These are phyloP conservation scores for Mustela nigripes DNA, from an alignment of 2,113 vertebrate species.

Conservation along the genomic window DNA sequence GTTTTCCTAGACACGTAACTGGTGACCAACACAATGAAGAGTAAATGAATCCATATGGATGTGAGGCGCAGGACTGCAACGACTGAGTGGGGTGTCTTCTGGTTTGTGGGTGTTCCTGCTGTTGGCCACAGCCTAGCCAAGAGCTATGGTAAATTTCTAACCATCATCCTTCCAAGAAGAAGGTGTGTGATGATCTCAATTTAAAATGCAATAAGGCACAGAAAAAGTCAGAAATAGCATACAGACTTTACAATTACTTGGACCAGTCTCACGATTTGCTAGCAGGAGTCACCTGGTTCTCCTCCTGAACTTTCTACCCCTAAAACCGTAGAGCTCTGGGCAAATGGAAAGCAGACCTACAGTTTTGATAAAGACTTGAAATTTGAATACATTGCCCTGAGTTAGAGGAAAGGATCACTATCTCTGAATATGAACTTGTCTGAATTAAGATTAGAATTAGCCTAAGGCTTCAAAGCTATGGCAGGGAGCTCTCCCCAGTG, in stretches of 20 bases:
- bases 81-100: not conserved
- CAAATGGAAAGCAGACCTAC: not conserved
- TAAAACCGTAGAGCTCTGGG: not conserved
- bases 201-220: not conserved
- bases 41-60: not conserved
- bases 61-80: not conserved
- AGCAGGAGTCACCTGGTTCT: not conserved
- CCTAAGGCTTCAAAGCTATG: not conserved
- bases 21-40: not conserved
- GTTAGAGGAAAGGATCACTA: not conserved
- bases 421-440: not conserved
- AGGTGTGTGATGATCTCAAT: not conserved
- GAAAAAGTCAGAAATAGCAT: not conserved
- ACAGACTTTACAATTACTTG: not conserved
- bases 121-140: not conserved
- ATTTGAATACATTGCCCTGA: not conserved
- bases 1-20: not conserved
- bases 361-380: not conserved
- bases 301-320: not conserved
- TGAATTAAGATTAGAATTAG: conserved; percentile 16
- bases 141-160: not conserved
- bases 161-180: not conserved
- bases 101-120: not conserved
- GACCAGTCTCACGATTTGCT: not conserved
- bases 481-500: not conserved